Evolutionary conservation across 1,140 invertebrate genomes (phyloP).

Genomic region (Aradophagus sp.): DNA sequence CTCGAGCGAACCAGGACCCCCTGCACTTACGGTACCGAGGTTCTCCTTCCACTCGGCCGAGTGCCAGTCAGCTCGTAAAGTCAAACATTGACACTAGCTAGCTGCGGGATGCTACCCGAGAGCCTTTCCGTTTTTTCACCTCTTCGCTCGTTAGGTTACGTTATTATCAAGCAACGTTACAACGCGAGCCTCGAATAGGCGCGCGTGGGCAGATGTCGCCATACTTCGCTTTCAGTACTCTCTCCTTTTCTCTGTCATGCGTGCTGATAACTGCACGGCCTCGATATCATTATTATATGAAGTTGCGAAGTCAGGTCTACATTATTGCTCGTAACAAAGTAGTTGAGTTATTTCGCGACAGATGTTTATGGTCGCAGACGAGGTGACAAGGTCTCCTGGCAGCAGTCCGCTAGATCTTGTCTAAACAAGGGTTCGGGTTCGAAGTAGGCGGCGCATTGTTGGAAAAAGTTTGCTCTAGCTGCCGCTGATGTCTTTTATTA

Average conservation of each 20-base stretch:
- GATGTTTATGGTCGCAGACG: constrained; percentile 15
- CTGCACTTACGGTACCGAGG: constrained; percentile 60
- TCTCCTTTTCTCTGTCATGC: too few species aligned
- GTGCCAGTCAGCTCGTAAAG: constrained; percentile 71
- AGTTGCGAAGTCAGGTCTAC: neutral
- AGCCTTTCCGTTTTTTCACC: constrained; percentile 15
- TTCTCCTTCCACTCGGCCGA: constrained; percentile 61
- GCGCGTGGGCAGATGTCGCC: constrained; percentile 42
- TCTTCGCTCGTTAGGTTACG: constrained; percentile 39
- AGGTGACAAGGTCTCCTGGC: constrained; percentile 14
- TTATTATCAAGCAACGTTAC: constrained; percentile 46
- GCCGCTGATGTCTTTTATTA: too few species aligned
- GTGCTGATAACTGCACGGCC: constrained; percentile 12
- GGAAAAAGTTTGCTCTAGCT: too few species aligned
- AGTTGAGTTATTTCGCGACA: constrained; percentile 27
- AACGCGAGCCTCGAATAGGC: constrained; percentile 9
- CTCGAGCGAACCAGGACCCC: constrained; percentile 62
- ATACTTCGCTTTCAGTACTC: constrained; percentile 13
- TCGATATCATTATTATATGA: constrained; percentile 45
- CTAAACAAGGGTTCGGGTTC: too few species aligned
- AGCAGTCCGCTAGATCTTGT: too few species aligned
- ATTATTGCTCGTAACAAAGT: constrained; percentile 21
- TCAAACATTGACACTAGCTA: constrained; percentile 73
- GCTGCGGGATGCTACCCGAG: constrained; percentile 62
- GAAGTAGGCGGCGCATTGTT: too few species aligned